Percentiles rank a stretch among this genome's conserved stretches.
phyloP scores from a whole-genome alignment of 2,888 invertebrate species.

The Lasius platythorax region DNA sequence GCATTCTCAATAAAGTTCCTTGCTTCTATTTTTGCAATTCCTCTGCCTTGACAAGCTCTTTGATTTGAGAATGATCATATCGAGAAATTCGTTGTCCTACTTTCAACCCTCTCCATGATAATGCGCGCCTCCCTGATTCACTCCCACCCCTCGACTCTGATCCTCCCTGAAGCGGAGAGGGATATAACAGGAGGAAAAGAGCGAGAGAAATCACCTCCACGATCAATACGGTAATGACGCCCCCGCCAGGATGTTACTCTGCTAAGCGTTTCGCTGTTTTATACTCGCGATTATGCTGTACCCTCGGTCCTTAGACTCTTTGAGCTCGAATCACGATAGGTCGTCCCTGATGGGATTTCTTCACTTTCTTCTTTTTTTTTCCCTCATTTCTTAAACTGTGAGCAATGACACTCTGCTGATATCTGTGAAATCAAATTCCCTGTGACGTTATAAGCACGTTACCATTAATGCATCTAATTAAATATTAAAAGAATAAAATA shows the following conservation, averaged over 20 bases:
- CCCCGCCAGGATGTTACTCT: slow-evolving; percentile 73
- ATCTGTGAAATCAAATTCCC: slow-evolving; percentile 9
- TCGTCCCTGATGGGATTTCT: slow-evolving; percentile 57
- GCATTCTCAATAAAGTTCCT: background rate
- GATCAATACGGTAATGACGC: slow-evolving; percentile 80
- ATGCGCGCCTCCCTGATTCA: slow-evolving; percentile 46
- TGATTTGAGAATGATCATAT: slow-evolving; percentile 71
- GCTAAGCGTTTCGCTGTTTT: slow-evolving; percentile 78
- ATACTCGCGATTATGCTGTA: slow-evolving; percentile 69
- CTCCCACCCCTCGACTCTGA: slow-evolving; percentile 47
- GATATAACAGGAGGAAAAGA: slow-evolving; percentile 53
- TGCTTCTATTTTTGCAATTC: slow-evolving; percentile 34
- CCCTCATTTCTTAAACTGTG: slow-evolving; percentile 26
- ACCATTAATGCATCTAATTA: background rate
- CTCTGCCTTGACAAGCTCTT: slow-evolving; percentile 60
- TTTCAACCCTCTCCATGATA: slow-evolving; percentile 74
- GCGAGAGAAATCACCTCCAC: slow-evolving; percentile 67
- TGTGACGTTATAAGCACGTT: background rate
- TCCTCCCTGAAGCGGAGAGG: slow-evolving; percentile 53
- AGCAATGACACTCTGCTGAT: slow-evolving; percentile 24
- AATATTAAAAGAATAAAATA: background rate
- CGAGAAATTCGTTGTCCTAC: slow-evolving; percentile 73
- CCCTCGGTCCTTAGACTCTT: slow-evolving; percentile 60
- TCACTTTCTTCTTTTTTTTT: slow-evolving; percentile 23
- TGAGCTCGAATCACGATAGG: slow-evolving; percentile 61